Evolutionary conservation across 2,113 vertebrate genomes (phyloP).

Genomic region (Paedocypris sp.): DNA sequence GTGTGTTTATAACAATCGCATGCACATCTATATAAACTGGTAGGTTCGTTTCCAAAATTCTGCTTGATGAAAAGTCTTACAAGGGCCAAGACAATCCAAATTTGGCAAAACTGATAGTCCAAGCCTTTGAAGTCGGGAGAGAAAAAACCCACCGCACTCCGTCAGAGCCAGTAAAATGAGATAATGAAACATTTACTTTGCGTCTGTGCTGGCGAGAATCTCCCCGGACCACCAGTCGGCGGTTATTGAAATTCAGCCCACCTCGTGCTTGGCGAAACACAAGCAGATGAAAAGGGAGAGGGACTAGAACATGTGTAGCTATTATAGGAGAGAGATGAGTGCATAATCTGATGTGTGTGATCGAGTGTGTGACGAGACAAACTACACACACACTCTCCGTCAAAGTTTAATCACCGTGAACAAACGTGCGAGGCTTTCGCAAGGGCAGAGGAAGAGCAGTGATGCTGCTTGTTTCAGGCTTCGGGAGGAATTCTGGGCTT

Average conservation of each 20-base stretch:
- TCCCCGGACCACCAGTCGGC: not conserved
- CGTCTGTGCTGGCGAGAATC: not conserved
- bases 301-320: not conserved
- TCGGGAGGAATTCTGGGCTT: not conserved
- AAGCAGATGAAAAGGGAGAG: not conserved
- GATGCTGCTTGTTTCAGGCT: not conserved
- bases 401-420: conserved; percentile 22
- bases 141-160: not conserved
- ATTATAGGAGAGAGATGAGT: conserved; percentile 3
- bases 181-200: conserved; percentile 1
- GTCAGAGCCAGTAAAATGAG: not conserved
- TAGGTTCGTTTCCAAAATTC: too few species aligned
- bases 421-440: not conserved
- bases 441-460: not conserved
- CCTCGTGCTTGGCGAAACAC: not conserved
- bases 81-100: too few species aligned
- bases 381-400: not conserved
- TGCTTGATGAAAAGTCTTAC: too few species aligned
- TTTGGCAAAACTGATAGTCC: too few species aligned
- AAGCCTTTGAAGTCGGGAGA: too few species aligned
- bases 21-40: too few species aligned
- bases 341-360: conserved; percentile 23
- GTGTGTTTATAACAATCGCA: too few species aligned
- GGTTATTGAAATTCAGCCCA: conserved; percentile 15
- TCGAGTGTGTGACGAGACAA: conserved; percentile 7